Base-by-base conservation (phyloP, 2,888 invertebrate genomes). In the Nymphalis polychloros region DNA sequence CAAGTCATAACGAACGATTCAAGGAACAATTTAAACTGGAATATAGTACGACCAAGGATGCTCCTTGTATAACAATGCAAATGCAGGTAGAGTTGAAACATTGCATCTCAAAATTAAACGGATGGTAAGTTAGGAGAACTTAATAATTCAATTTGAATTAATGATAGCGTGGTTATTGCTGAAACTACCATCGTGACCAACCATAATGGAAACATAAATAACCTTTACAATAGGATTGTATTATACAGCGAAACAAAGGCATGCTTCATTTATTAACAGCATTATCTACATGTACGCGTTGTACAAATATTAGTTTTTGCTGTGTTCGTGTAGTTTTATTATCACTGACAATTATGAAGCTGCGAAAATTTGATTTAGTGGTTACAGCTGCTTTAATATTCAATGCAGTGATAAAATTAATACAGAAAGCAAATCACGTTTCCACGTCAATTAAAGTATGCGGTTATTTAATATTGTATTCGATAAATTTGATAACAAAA, bases 121-220 rank as follows among this genome's bases (percentile, higher is more conserved):
- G 73, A 59, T 35, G 62, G 50, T 62, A 68, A 66, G 70, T 73
- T 73, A 68, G 69, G 66, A 61, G 72, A 77, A 78, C 75, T 77
- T 77, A 78, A 78, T 79, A 78, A 79, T 78, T 80, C 77, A 77
- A 79, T 79, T 77, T 73, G 77, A 77, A 79, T 79, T 80, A 80
- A 79, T 78, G 77, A 76, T 75, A 69, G 68, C 72, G 66, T 65
- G 67, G 77, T 76, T 79, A 78, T 77, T 76, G 73, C 75, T 72
- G 67, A 72, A 74, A 73, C 76, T 73, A 77, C 76, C 75, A 76
- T 71, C 66, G 72, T 78, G 77, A 76, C 72, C 78, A 72, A 72
- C 72, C 73, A 72, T 76, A 78, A 77, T 78, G 77, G 77, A 72
- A 72, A 71, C 76, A 75, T 80, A 79, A 80, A 81, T 81, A 79